Evolutionary conservation across 1,140 invertebrate species (phyloP).

Genomic region (Calycopis cecrops): DNA sequence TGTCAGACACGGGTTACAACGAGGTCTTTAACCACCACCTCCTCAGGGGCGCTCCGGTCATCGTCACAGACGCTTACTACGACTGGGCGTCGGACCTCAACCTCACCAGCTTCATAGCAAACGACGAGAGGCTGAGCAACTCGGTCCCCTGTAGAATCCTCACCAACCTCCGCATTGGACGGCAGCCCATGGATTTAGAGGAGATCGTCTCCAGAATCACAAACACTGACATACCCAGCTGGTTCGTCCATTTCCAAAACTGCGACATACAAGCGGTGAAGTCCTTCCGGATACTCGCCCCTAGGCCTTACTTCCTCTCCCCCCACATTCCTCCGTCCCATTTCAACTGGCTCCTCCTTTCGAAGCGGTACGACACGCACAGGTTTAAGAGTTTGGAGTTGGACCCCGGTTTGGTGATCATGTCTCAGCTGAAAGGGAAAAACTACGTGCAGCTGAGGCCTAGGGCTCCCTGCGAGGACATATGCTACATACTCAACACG

Average conservation of each 20-base stretch:
- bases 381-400: constrained; percentile 85
- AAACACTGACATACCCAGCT: constrained; percentile 80
- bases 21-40: constrained; percentile 82
- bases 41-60: constrained; percentile 81
- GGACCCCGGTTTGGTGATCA: constrained; percentile 80
- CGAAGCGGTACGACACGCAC: constrained; percentile 83
- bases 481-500: constrained; percentile 80
- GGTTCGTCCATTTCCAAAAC: constrained; percentile 91
- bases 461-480: constrained; percentile 80
- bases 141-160: constrained; percentile 82
- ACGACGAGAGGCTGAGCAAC: constrained; percentile 77
- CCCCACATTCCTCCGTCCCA: constrained; percentile 84
- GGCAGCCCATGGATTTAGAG: constrained; percentile 78
- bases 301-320: constrained; percentile 85
- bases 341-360: constrained; percentile 88
- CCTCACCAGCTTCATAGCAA: constrained; percentile 78
- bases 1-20: constrained; percentile 79
- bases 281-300: constrained; percentile 81
- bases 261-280: constrained; percentile 87
- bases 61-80: constrained; percentile 83
- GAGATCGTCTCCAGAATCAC: constrained; percentile 80
- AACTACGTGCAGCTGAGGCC: constrained; percentile 80
- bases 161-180: constrained; percentile 80
- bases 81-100: constrained; percentile 83
- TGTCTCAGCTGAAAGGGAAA: constrained; percentile 84